Evolutionary conservation across 2,113 vertebrate species (phyloP).

Genomic region (Aegotheles bennettii): DNA sequence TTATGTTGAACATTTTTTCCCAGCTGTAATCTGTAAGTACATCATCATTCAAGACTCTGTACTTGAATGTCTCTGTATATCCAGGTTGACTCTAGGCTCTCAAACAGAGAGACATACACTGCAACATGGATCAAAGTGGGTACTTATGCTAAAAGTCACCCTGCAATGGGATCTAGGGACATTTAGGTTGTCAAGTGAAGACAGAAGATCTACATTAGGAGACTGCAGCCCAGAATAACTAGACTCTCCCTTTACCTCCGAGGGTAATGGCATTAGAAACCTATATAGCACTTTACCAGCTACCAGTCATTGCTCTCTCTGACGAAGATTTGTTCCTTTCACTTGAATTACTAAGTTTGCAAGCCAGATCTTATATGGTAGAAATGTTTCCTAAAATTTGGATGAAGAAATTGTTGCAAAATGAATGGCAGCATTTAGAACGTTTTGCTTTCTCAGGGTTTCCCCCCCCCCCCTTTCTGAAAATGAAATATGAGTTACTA

Average conservation of each 20-base stretch:
- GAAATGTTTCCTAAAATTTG: background rate
- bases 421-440: background rate
- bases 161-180: background rate
- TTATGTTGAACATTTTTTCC: background rate
- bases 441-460: background rate
- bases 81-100: background rate
- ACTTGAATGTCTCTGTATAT: background rate
- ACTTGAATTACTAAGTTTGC: background rate
- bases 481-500: background rate
- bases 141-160: constrained; percentile 37
- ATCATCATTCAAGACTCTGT: background rate
- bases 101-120: background rate
- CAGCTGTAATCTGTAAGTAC: background rate
- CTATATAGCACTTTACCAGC: background rate
- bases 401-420: background rate
- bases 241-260: background rate
- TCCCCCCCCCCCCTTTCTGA: background rate
- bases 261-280: constrained; percentile 20
- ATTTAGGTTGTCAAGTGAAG: constrained; percentile 15
- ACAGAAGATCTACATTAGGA: constrained; percentile 34
- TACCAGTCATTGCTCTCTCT: background rate
- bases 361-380: background rate
- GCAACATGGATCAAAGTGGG: background rate
- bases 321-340: background rate
- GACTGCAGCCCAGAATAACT: background rate